These are phyloP conservation scores for Porites lobata DNA, from an alignment of 92 coral and sea anemone species.

Conservation along the genomic window DNA sequence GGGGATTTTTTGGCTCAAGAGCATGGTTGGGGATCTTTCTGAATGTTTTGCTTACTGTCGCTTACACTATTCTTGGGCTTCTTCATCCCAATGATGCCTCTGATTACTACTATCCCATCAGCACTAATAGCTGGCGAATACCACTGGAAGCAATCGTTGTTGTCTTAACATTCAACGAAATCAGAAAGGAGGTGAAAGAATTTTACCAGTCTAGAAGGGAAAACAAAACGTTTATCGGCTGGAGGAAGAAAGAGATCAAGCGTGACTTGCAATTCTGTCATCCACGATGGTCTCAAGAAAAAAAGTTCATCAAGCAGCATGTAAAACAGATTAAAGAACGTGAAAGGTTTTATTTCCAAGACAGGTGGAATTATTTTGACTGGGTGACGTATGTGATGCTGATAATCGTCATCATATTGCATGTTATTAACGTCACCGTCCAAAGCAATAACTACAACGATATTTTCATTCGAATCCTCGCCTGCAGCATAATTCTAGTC, in stretches of 20 bases:
- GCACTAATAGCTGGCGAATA: slow-evolving; percentile 69
- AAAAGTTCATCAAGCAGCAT: slow-evolving; percentile 49
- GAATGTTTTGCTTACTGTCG: slow-evolving; percentile 63
- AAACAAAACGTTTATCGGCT: slow-evolving; percentile 44
- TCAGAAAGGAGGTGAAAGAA: slow-evolving; percentile 70
- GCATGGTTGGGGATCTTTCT: slow-evolving; percentile 70
- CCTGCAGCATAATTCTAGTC: slow-evolving; percentile 60
- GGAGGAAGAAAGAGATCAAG: slow-evolving; percentile 64
- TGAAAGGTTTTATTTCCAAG: slow-evolving; percentile 66
- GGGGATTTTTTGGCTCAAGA: slow-evolving; percentile 64
- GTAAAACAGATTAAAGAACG: slow-evolving; percentile 39
- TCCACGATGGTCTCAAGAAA: slow-evolving; percentile 79
- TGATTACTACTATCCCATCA: slow-evolving; percentile 56
- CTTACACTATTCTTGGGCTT: slow-evolving; percentile 67
- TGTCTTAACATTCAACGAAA: slow-evolving; percentile 61
- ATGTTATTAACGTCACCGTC: slow-evolving; percentile 34
- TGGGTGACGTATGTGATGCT: slow-evolving; percentile 71
- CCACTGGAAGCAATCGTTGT: slow-evolving; percentile 60
- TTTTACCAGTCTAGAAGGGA: slow-evolving; percentile 54
- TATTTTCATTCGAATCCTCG: slow-evolving; percentile 36
- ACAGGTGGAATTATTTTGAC: slow-evolving; percentile 76
- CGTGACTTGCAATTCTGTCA: slow-evolving; percentile 75
- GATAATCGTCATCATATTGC: slow-evolving; percentile 40
- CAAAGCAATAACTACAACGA: slow-evolving; percentile 22
- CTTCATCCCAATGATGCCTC: slow-evolving; percentile 53